Evolutionary conservation across 2,113 vertebrate species (phyloP).

Genomic region (Dipodomys stephensi): DNA sequence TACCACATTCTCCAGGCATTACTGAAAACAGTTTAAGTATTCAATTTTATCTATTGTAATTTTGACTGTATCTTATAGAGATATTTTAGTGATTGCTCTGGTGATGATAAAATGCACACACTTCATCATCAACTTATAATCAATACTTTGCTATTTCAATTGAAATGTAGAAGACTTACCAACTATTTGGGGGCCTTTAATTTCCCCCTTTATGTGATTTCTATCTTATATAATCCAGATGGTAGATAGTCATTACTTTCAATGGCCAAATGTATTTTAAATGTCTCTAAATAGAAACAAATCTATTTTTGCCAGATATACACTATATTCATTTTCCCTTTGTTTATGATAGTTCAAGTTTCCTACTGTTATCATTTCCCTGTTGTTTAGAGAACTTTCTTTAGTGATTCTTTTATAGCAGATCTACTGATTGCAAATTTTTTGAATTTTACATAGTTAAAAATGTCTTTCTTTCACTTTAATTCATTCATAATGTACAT

Average conservation of each 20-base stretch:
- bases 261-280: background rate
- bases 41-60: slow-evolving; percentile 11
- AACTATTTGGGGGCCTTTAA: background rate
- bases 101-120: slow-evolving; percentile 24
- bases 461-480: slow-evolving; percentile 36
- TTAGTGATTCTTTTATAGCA: slow-evolving; percentile 29
- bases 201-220: background rate
- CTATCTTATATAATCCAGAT: background rate
- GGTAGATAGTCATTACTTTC: slow-evolving; percentile 29
- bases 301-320: background rate
- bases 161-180: background rate
- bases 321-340: background rate
- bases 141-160: background rate
- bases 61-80: slow-evolving; percentile 2
- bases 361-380: slow-evolving; percentile 43
- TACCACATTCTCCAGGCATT: background rate
- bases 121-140: slow-evolving; percentile 29
- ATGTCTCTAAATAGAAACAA: slow-evolving; percentile 25
- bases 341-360: slow-evolving; percentile 40
- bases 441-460: background rate
- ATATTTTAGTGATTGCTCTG: slow-evolving; percentile 41
- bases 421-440: slow-evolving; percentile 18
- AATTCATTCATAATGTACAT: slow-evolving; percentile 24
- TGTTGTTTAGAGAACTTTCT: slow-evolving; percentile 10
- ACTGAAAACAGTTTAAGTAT: slow-evolving; percentile 29